Conservation (phyloP, 1,140 invertebrate genomes). For the Bombus confusus region DNA sequence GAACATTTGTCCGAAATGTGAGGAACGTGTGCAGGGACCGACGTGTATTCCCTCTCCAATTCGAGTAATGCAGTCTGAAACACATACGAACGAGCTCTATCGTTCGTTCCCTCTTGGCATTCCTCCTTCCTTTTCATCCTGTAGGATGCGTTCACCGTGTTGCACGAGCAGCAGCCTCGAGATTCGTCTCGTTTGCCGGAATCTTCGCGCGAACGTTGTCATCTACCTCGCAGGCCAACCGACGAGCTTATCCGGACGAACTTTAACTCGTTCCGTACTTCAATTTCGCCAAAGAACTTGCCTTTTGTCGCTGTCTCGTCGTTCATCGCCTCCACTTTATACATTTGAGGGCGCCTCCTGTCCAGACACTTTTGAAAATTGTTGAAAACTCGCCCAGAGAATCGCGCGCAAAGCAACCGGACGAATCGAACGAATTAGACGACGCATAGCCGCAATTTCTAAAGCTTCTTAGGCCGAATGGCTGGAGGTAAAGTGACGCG, state of each 20-base stretch:
- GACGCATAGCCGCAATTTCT: background rate
- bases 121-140: conserved; percentile 36
- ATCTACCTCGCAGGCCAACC: too few species aligned
- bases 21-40: conserved; percentile 73
- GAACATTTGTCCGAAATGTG: conserved; percentile 76
- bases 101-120: conserved; percentile 31
- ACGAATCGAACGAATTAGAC: background rate
- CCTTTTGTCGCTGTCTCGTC: background rate
- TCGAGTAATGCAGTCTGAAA: conserved; percentile 79
- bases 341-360: background rate
- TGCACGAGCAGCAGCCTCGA: background rate
- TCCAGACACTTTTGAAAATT: background rate
- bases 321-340: background rate
- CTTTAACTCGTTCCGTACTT: conserved; percentile 6
- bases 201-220: background rate
- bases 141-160: conserved; percentile 23
- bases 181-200: conserved; percentile 8
- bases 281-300: conserved; percentile 1
- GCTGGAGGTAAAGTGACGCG: background rate
- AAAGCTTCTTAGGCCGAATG: background rate
- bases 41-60: conserved; percentile 77
- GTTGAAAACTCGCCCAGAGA: background rate
- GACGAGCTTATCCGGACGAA: background rate
- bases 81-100: conserved; percentile 60
- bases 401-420: background rate